These are phyloP conservation scores for Apostichopus japonicus DNA, from an alignment of 35 echinoderm and acorn worm genomes.

Conservation along the genomic window DNA sequence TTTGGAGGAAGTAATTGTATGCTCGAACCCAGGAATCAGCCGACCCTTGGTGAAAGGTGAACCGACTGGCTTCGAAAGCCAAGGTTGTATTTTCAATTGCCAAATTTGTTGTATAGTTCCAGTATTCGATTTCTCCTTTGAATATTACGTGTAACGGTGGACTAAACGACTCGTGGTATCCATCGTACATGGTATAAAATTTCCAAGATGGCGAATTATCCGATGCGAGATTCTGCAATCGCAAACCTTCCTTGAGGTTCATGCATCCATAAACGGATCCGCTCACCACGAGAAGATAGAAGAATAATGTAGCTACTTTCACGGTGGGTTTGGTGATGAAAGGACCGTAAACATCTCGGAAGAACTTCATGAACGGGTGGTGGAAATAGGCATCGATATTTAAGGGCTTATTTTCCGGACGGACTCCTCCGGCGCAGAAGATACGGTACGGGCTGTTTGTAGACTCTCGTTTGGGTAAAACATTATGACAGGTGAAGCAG, in stretches of 20 bases:
- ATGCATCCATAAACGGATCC: conserved; percentile 30
- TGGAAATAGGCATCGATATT: conserved; percentile 47
- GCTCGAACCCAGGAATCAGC: conserved; percentile 70
- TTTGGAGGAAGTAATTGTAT: conserved; percentile 31
- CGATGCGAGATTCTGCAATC: conserved; percentile 49
- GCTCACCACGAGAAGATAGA: conserved; percentile 23
- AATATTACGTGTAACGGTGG: conserved; percentile 67
- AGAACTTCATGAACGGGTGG: conserved; percentile 67
- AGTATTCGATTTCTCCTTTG: conserved; percentile 62
- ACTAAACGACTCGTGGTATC: conserved; percentile 57
- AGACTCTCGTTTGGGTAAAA: conserved; percentile 50
- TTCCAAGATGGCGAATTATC: conserved; percentile 28
- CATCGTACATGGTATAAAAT: conserved; percentile 57
- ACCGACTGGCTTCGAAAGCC: conserved; percentile 62
- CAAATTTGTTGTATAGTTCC: conserved; percentile 25
- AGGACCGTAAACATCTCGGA: conserved; percentile 59
- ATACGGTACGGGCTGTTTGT: conserved; percentile 34
- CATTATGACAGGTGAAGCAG: conserved; percentile 43
- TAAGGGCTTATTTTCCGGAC: conserved; percentile 30
- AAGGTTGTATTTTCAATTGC: conserved; percentile 47
- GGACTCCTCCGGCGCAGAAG: conserved; percentile 61
- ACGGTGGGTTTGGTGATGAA: conserved; percentile 50
- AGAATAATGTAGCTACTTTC: conserved; percentile 21
- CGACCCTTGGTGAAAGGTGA: conserved; percentile 6
- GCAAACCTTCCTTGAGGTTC: conserved; percentile 56